Conservation (phyloP, 2,113 vertebrate genomes). For the Serilophus lunatus region DNA sequence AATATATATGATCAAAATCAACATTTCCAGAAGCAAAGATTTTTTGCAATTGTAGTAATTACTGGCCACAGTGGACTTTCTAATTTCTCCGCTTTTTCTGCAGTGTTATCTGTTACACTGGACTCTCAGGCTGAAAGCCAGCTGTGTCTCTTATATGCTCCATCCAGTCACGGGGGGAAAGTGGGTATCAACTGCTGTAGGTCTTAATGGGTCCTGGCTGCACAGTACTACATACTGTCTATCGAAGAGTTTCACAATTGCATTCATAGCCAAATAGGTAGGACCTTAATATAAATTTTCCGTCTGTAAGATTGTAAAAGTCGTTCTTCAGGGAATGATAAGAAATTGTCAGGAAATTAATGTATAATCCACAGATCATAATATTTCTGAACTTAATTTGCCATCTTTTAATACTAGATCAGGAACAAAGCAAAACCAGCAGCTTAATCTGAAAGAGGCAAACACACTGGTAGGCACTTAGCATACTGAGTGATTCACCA, state of each 20-base stretch:
- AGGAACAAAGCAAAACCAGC: not conserved
- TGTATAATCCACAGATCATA: not conserved
- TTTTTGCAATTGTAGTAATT: not conserved
- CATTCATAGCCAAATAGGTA: not conserved
- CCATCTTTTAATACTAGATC: not conserved
- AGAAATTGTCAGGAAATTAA: not conserved
- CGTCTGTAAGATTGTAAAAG: not conserved
- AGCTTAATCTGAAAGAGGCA: not conserved
- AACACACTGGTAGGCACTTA: not conserved
- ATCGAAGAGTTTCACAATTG: not conserved
- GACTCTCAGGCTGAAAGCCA: not conserved
- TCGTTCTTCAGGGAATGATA: not conserved
- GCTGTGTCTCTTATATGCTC: not conserved
- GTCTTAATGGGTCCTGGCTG: not conserved
- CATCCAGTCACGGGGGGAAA: not conserved
- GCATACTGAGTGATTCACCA: not conserved
- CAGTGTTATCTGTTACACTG: not conserved
- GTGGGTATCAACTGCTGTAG: not conserved
- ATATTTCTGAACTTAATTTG: not conserved
- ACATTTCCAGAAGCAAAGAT: not conserved
- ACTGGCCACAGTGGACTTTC: not conserved
- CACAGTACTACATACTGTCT: not conserved
- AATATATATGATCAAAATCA: not conserved
- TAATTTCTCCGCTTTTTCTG: not conserved
- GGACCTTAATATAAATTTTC: not conserved